Evolutionary conservation across 2,888 invertebrate species (phyloP).

Genomic region (Keiferia lycopersicella): DNA sequence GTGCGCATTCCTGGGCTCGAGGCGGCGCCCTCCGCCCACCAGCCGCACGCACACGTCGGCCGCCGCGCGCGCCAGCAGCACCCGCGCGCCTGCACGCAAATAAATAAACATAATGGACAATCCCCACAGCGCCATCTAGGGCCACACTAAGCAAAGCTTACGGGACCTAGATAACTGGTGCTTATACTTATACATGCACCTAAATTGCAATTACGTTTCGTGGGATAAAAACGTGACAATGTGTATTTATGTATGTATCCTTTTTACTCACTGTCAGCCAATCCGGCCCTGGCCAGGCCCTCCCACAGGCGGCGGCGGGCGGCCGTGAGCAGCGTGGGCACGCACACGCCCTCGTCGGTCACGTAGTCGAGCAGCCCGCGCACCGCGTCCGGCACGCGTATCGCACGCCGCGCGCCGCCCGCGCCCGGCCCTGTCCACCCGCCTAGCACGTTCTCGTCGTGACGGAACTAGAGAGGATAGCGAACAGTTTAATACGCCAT

Average conservation of each 20-base stretch:
- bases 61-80: slow-evolving; percentile 91
- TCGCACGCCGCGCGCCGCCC: slow-evolving; percentile 67
- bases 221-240: no score
- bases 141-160: no score
- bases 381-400: slow-evolving; percentile 84
- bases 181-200: no score
- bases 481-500: no score
- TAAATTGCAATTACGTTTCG: no score
- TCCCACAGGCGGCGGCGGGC: slow-evolving; percentile 86
- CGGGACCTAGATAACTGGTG: no score
- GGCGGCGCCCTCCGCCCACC: slow-evolving; percentile 90
- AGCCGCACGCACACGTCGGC: slow-evolving; percentile 89
- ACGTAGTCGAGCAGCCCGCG: slow-evolving; percentile 83
- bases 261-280: slow-evolving; percentile 66
- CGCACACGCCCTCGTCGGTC: slow-evolving; percentile 89
- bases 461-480: slow-evolving; percentile 45
- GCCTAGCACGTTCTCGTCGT: slow-evolving; percentile 91
- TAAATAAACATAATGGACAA: neutral
- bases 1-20: slow-evolving; percentile 93
- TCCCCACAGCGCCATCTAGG: no score
- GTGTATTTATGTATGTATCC: no score
- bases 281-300: slow-evolving; percentile 82
- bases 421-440: slow-evolving; percentile 32
- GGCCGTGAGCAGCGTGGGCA: slow-evolving; percentile 87
- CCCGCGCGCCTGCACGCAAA: slow-evolving; percentile 60